A percentile compares a stretch with the other conserved stretches of the same genome.
Evolutionary conservation across 2,888 invertebrate species (phyloP).

Genomic region (Alcis repandata): DNA sequence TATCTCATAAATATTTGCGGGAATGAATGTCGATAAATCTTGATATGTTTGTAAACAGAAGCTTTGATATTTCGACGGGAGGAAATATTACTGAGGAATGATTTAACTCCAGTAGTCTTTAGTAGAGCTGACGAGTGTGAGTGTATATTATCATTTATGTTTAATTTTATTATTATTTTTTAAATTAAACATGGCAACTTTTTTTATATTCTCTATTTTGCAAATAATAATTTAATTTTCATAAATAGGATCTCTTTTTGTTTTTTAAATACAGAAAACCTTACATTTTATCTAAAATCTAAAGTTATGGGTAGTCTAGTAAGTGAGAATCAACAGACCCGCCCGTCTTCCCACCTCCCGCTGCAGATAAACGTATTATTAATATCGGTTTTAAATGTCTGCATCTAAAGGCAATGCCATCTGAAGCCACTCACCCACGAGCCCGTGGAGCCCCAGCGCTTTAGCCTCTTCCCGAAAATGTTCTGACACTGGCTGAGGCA

Average conservation of each 20-base stretch:
- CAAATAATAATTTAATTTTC: too few species aligned
- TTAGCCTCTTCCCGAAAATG: conserved; percentile 89
- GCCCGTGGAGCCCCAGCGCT: conserved; percentile 91
- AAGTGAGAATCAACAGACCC: not conserved
- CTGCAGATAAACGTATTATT: not conserved
- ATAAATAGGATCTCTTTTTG: too few species aligned
- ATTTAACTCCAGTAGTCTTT: not conserved
- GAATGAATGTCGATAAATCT: conserved; percentile 15
- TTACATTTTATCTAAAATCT: too few species aligned
- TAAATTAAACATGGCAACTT: too few species aligned
- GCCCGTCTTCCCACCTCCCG: not conserved
- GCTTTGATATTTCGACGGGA: conserved; percentile 15
- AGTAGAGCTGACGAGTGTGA: not conserved
- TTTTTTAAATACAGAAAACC: too few species aligned
- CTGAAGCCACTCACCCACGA: conserved; percentile 88
- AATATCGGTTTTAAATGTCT: not conserved
- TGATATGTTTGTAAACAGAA: conserved; percentile 28
- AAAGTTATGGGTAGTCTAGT: too few species aligned
- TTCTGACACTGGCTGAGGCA: conserved; percentile 87
- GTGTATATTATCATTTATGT: too few species aligned
- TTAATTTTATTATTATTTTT: too few species aligned
- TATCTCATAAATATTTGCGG: conserved; percentile 13
- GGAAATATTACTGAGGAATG: conserved; percentile 11
- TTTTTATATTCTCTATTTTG: too few species aligned
- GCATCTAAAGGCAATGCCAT: not conserved